Conservation (phyloP, 2,113 vertebrate species). For the Nothoprocta perdicaria region DNA sequence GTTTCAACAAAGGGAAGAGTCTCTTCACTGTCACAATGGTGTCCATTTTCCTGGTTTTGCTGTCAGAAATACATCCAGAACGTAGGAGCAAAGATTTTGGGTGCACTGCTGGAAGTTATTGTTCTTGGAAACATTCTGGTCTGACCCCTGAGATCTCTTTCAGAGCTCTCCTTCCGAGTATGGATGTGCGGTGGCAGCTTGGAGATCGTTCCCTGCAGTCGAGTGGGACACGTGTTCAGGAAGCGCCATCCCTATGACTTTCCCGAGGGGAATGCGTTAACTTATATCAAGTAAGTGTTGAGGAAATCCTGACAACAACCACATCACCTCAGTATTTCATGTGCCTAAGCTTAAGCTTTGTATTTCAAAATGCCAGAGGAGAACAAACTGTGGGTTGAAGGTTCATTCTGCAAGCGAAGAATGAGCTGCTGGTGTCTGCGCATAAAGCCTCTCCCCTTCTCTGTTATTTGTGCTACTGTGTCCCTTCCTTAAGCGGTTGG, state of each 20-base stretch:
- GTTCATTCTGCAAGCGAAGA: slow-evolving; percentile 6
- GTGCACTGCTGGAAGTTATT: not conserved
- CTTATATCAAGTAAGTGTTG: slow-evolving; percentile 93
- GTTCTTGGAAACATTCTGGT: not conserved
- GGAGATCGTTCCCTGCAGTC: slow-evolving; percentile 97
- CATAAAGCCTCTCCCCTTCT: not conserved
- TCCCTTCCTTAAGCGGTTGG: not conserved
- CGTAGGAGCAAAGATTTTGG: not conserved
- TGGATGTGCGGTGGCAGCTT: slow-evolving; percentile 99
- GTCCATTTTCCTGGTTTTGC: not conserved
- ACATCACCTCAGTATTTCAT: not conserved
- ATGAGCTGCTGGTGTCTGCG: slow-evolving; percentile 3
- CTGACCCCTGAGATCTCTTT: slow-evolving; percentile 54
- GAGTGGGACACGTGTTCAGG: slow-evolving; percentile 96
- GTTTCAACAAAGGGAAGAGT: not conserved
- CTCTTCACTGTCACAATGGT: not conserved
- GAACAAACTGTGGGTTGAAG: not conserved
- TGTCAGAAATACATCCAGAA: not conserved
- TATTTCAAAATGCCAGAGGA: not conserved
- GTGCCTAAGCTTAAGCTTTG: not conserved
- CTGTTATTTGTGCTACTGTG: not conserved
- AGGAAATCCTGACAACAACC: not conserved
- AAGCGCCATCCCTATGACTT: slow-evolving; percentile 98
- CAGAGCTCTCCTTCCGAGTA: slow-evolving; percentile 97
- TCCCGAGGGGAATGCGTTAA: slow-evolving; percentile 96